These are phyloP conservation scores for Pristionchus fissidentatus DNA, from an alignment of 2,888 invertebrate species.

Conservation along the genomic window DNA sequence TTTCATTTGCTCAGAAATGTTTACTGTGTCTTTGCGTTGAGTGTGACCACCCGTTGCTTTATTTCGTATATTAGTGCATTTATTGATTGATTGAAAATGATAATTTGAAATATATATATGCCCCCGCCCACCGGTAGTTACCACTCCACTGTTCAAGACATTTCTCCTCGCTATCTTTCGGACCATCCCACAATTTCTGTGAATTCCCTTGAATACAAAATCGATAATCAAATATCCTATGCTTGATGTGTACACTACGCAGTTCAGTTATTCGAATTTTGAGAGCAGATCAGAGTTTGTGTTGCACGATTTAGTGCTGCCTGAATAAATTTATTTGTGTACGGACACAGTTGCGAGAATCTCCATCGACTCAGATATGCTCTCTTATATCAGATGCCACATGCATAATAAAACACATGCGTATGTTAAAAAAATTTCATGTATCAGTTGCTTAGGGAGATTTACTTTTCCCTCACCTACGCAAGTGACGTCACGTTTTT, in stretches of 20 bases:
- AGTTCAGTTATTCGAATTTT: conserved; percentile 28
- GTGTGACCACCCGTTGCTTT: conserved; percentile 26
- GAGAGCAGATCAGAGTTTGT: conserved; percentile 36
- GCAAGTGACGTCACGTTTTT: no score
- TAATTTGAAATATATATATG: background rate
- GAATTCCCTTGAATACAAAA: background rate
- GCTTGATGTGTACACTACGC: background rate
- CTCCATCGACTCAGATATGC: no score
- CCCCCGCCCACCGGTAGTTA: conserved; percentile 36
- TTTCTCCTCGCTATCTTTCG: conserved; percentile 16
- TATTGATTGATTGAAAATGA: conserved; percentile 5
- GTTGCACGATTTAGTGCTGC: background rate
- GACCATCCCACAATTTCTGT: no score
- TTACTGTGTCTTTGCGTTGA: background rate
- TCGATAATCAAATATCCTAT: conserved; percentile 17
- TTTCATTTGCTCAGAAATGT: conserved; percentile 18
- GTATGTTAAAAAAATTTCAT: no score
- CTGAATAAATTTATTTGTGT: conserved; percentile 28
- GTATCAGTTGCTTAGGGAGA: no score
- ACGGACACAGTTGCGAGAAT: no score
- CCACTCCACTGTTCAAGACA: conserved; percentile 39
- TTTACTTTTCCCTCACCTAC: no score
- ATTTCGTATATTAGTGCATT: conserved; percentile 18
- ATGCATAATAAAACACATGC: no score
- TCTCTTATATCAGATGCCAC: no score